Evolutionary conservation across 2,113 vertebrate species (phyloP).

Genomic region (Piaya cayana): DNA sequence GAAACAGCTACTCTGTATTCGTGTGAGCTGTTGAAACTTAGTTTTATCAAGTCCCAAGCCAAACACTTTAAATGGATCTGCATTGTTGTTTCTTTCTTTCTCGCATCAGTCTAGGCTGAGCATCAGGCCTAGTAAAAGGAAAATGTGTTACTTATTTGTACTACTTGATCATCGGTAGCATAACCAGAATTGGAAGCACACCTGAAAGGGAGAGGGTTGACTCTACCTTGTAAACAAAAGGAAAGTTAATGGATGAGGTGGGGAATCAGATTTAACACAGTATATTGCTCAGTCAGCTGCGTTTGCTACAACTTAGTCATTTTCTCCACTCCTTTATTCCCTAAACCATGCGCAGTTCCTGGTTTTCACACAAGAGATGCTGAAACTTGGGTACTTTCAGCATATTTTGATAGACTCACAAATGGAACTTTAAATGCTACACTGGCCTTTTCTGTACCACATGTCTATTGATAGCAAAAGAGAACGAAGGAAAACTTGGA

Average conservation of each 20-base stretch:
- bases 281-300: background rate
- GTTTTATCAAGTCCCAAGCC: background rate
- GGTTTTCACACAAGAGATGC: background rate
- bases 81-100: rapidly evolving
- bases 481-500: background rate
- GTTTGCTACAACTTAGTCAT: background rate
- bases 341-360: background rate
- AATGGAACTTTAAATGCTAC: background rate
- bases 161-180: background rate
- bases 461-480: background rate
- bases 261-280: background rate
- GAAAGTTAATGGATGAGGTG: background rate
- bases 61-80: background rate
- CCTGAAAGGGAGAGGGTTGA: background rate
- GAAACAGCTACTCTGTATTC: background rate
- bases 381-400: background rate
- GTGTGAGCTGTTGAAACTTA: background rate
- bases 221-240: background rate
- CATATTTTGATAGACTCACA: background rate
- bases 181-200: background rate
- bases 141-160: background rate
- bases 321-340: background rate
- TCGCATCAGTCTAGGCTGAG: background rate
- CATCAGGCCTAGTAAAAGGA: background rate
- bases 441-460: background rate